Percentiles rank a stretch among this genome's conserved stretches.
Evolutionary conservation across 2,888 invertebrate species (phyloP).

Genomic region (Perizoma flavofasciatum): DNA sequence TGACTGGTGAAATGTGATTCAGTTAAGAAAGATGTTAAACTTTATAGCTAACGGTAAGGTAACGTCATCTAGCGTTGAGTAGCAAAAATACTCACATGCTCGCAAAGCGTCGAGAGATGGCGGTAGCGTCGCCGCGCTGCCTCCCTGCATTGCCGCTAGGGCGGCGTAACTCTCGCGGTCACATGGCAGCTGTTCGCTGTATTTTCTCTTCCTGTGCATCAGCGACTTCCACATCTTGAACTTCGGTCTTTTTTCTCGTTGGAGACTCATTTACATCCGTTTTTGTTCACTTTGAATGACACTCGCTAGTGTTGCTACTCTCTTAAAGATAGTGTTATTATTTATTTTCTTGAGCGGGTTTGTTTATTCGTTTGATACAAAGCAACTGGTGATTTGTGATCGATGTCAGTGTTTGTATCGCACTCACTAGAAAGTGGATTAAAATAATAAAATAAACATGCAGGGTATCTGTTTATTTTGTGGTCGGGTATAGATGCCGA

Average conservation of each 20-base stretch:
- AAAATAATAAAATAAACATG: neutral
- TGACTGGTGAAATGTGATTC: no score
- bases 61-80: slow-evolving; percentile 66
- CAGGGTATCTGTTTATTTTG: slow-evolving; percentile 27
- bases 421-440: slow-evolving; percentile 11
- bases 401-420: slow-evolving; percentile 1
- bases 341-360: slow-evolving; percentile 6
- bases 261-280: slow-evolving; percentile 70
- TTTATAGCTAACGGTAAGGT: slow-evolving; percentile 38
- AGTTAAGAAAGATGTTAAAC: neutral
- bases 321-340: neutral
- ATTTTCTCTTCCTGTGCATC: slow-evolving; percentile 76
- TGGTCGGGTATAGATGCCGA: slow-evolving; percentile 49
- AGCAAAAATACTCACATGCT: slow-evolving; percentile 76
- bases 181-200: slow-evolving; percentile 69
- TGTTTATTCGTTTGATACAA: neutral
- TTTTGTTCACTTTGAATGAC: slow-evolving; percentile 42
- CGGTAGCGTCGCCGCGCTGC: slow-evolving; percentile 76
- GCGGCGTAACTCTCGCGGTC: slow-evolving; percentile 76
- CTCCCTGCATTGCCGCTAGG: slow-evolving; percentile 77
- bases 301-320: no score
- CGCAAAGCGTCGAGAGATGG: slow-evolving; percentile 79
- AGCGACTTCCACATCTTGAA: slow-evolving; percentile 80
- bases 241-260: slow-evolving; percentile 67
- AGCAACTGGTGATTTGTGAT: no score